Conservation (phyloP, 2,113 vertebrate genomes). For the Sialia sialis region DNA sequence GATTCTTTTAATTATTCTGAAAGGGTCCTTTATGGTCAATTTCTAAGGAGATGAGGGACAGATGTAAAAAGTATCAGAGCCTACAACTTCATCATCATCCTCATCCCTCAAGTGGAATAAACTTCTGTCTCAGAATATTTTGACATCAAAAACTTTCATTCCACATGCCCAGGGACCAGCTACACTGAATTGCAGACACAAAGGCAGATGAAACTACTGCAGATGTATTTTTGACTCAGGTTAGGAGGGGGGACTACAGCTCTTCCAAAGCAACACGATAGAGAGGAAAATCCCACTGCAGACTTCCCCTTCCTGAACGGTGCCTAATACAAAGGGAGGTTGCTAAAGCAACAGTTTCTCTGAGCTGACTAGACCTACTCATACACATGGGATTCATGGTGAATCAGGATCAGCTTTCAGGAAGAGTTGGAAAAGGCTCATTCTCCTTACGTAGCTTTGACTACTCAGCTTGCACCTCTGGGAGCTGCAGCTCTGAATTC, state of each 20-base stretch:
- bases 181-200: accelerated
- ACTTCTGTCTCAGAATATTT: not conserved
- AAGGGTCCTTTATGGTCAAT: not conserved
- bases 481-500: not conserved
- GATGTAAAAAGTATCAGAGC: not conserved
- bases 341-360: conserved; percentile 21
- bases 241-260: not conserved
- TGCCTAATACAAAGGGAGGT: not conserved
- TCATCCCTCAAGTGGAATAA: not conserved
- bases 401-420: not conserved
- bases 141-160: not conserved
- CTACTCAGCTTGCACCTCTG: not conserved
- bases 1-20: not conserved
- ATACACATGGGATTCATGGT: not conserved
- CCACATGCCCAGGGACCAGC: not conserved
- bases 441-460: not conserved
- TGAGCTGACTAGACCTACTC: not conserved
- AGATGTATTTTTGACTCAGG: not conserved
- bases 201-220: not conserved
- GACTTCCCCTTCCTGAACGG: not conserved
- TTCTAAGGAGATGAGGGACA: not conserved
- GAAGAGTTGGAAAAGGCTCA: not conserved
- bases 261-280: not conserved
- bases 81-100: not conserved
- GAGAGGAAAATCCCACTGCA: not conserved